A percentile compares a stretch with the other conserved stretches of the same genome.
These are phyloP conservation scores for Vulpes lagopus DNA, from an alignment of 2,113 vertebrate genomes.

Conservation along the genomic window DNA sequence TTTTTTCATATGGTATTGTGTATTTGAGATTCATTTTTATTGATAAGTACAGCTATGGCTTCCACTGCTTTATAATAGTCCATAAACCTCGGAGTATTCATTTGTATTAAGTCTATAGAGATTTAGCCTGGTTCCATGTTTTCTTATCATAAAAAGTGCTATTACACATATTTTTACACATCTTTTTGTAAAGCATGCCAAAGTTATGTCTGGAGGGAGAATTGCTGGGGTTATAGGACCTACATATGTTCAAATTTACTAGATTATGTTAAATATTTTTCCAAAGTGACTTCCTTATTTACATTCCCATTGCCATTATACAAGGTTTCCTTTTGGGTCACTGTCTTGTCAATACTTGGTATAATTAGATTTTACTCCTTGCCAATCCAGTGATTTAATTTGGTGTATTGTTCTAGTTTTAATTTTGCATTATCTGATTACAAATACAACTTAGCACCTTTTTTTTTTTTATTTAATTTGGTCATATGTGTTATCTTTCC, in stretches of 20 bases:
- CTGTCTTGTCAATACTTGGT: neutral
- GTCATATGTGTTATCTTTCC: neutral
- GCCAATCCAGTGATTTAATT: neutral
- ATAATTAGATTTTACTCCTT: constrained; percentile 6
- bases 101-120: neutral
- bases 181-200: neutral
- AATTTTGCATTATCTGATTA: constrained; percentile 30
- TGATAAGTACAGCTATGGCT: neutral
- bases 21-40: neutral
- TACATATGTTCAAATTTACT: neutral
- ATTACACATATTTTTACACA: neutral
- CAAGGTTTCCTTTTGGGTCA: neutral
- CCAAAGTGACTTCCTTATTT: neutral
- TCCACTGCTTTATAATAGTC: neutral
- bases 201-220: neutral
- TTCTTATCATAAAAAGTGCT: neutral
- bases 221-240: neutral
- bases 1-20: neutral
- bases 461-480: neutral
- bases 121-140: neutral
- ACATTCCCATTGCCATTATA: neutral
- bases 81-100: neutral
- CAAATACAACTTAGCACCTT: neutral
- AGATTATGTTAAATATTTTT: neutral
- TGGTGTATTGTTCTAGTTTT: neutral